These are phyloP conservation scores for Uloborus diversus DNA, from an alignment of 1,140 invertebrate species.

Conservation along the genomic window DNA sequence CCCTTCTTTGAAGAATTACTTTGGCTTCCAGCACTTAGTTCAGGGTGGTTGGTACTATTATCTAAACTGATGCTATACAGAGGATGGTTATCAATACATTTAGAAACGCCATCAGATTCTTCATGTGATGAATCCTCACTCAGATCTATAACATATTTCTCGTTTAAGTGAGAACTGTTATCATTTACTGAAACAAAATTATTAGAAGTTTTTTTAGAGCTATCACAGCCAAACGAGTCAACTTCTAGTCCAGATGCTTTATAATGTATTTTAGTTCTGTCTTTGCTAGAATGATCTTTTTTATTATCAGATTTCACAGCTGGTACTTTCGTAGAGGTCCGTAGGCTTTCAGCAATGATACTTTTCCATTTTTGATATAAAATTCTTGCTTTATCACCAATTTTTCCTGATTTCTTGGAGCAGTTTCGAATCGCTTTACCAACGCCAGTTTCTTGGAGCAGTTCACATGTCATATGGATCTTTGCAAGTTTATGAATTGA, in stretches of 20 bases:
- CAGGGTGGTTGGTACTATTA: not conserved
- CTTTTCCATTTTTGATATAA: slow-evolving; percentile 89
- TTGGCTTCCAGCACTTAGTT: not conserved
- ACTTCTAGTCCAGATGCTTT: not conserved
- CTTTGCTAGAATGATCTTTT: too few species aligned
- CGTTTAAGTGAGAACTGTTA: too few species aligned
- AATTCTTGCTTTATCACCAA: slow-evolving; percentile 78
- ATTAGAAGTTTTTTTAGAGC: not conserved
- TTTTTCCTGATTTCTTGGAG: slow-evolving; percentile 80
- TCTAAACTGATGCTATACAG: not conserved
- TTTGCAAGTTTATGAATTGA: too few species aligned
- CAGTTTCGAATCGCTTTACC: slow-evolving; percentile 86
- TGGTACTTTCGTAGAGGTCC: not conserved
- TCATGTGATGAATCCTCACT: too few species aligned
- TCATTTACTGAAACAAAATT: not conserved
- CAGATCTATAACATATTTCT: too few species aligned
- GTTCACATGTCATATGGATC: too few species aligned
- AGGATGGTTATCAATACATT: not conserved
- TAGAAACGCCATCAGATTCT: slow-evolving; percentile 1
- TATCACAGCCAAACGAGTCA: too few species aligned
- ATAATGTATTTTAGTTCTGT: too few species aligned
- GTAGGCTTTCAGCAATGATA: slow-evolving; percentile 74
- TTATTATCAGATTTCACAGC: not conserved
- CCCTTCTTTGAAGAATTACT: too few species aligned
- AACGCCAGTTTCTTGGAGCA: slow-evolving; percentile 81